These are phyloP conservation scores for Pasiphila rectangulata DNA, from an alignment of 2,888 invertebrate genomes.

Conservation along the genomic window DNA sequence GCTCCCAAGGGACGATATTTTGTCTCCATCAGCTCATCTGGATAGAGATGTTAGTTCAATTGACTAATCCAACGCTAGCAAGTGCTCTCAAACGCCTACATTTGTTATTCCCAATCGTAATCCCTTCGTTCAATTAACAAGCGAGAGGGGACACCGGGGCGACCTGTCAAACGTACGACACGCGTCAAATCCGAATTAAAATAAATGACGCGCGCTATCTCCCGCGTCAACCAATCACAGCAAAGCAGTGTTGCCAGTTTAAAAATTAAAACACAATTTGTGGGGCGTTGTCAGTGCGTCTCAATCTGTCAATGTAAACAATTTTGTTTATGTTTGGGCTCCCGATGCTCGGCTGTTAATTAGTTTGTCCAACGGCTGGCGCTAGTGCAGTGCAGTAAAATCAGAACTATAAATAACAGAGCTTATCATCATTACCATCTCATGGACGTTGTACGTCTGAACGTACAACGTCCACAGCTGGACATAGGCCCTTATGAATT, in stretches of 20 bases:
- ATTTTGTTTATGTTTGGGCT: slow-evolving; percentile 63
- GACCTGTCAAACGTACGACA: slow-evolving; percentile 44
- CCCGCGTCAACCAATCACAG: slow-evolving; percentile 55
- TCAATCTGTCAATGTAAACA: slow-evolving; percentile 72
- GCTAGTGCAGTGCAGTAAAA: slow-evolving; percentile 11
- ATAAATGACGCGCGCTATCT: slow-evolving; percentile 74
- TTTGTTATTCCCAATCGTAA: slow-evolving; percentile 32
- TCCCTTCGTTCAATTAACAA: slow-evolving; percentile 37
- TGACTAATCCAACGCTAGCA: slow-evolving; percentile 9
- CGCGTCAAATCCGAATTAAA: slow-evolving; percentile 65
- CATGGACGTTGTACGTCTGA: too few relatives aligned
- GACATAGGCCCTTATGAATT: too few relatives aligned
- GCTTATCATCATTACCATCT: too few relatives aligned
- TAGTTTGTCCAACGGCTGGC: slow-evolving; percentile 31
- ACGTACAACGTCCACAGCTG: too few relatives aligned
- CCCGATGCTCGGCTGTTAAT: slow-evolving; percentile 39
- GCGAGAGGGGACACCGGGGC: slow-evolving; percentile 32
- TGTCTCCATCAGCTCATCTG: slow-evolving; percentile 3
- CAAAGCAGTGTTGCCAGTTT: slow-evolving; percentile 65
- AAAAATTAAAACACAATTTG: slow-evolving; percentile 75
- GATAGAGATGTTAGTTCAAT: slow-evolving; percentile 2
- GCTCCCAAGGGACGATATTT: neutral
- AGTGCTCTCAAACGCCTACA: slow-evolving; percentile 20
- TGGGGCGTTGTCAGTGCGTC: slow-evolving; percentile 50
- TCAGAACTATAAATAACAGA: neutral